Percentiles rank a stretch among this genome's conserved stretches.
Conservation (phyloP, 2,113 vertebrate species). For the Mastomys natalensis region DNA sequence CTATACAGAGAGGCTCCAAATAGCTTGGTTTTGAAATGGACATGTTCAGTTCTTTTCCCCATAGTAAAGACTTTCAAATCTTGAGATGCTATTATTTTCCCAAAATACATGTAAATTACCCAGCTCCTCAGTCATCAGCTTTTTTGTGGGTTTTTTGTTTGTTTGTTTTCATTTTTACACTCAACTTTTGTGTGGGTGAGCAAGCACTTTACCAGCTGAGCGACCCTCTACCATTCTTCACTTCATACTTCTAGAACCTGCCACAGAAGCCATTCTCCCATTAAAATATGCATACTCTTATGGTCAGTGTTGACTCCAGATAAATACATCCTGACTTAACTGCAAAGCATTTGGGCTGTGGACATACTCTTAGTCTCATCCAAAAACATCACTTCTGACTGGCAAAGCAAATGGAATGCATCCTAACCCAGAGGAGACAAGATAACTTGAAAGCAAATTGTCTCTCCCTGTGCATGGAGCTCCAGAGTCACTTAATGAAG, state of each 20-base stretch:
- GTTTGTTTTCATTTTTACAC: not conserved
- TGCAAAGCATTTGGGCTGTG: not conserved
- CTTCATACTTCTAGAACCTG: not conserved
- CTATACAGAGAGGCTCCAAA: not conserved
- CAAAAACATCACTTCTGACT: not conserved
- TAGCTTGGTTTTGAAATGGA: not conserved
- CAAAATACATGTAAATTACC: not conserved
- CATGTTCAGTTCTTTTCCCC: not conserved
- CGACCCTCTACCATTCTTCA: not conserved
- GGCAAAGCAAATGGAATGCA: not conserved
- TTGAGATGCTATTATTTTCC: not conserved
- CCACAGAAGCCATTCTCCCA: not conserved
- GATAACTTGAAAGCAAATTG: slow-evolving; percentile 6
- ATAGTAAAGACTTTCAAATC: not conserved
- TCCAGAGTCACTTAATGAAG: not conserved
- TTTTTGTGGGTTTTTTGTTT: too few species aligned
- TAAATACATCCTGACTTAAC: not conserved
- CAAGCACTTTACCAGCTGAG: not conserved
- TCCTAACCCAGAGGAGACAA: not conserved
- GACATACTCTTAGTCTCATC: not conserved
- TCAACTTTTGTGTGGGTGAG: not conserved
- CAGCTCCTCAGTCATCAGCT: too few species aligned
- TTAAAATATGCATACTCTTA: not conserved
- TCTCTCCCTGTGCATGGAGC: not conserved
- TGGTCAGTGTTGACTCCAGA: not conserved